Percentiles rank a stretch among this genome's conserved stretches.
Evolutionary conservation across 2,888 invertebrate species (phyloP).

Genomic region (Drosophila anomalata): DNA sequence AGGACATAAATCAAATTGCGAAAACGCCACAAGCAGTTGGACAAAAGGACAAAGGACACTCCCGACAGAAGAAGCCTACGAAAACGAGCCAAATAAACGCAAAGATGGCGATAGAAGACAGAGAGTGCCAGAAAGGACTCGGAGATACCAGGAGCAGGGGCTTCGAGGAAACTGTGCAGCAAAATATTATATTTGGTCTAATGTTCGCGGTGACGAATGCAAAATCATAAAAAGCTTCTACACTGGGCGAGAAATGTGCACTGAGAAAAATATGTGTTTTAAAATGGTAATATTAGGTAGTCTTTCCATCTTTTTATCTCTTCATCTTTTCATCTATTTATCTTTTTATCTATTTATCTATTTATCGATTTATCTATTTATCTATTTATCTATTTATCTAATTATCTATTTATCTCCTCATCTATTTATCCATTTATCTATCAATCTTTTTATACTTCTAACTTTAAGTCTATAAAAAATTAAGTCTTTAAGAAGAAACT

Average conservation of each 20-base stretch:
- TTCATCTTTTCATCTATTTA: too few relatives aligned
- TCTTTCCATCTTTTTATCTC: background rate
- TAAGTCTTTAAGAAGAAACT: background rate
- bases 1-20: slow-evolving; percentile 78
- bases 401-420: too few relatives aligned
- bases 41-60: slow-evolving; percentile 52
- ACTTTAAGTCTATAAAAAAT: too few relatives aligned
- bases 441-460: too few relatives aligned
- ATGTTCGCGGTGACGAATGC: slow-evolving; percentile 70
- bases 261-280: too few relatives aligned
- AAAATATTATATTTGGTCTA: slow-evolving; percentile 44
- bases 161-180: background rate
- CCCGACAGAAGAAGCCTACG: slow-evolving; percentile 26
- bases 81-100: slow-evolving; percentile 49
- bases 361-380: too few relatives aligned
- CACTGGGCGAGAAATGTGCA: too few relatives aligned
- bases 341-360: too few relatives aligned
- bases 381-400: too few relatives aligned
- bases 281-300: too few relatives aligned
- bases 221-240: slow-evolving; percentile 55
- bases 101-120: slow-evolving; percentile 17
- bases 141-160: background rate
- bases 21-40: slow-evolving; percentile 68
- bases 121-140: too few relatives aligned
- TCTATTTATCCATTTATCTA: too few relatives aligned